Percentiles rank a stretch among this genome's conserved stretches.
phyloP scores from a whole-genome alignment of 2,113 vertebrate genomes.

The Copsychus sechellarum region DNA sequence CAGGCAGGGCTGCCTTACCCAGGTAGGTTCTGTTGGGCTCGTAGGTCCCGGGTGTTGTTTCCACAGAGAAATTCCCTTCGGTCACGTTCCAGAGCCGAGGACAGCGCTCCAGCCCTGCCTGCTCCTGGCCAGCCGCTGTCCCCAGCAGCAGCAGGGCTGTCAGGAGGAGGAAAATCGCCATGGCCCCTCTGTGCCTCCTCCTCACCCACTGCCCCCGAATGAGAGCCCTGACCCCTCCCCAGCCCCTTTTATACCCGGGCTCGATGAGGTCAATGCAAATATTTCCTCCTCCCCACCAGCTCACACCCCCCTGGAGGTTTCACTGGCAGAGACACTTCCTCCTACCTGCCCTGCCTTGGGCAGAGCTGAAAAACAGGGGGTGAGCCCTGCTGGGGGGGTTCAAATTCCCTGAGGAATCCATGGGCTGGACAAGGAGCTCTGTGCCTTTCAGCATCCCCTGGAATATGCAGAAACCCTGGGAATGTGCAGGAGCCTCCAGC shows the following conservation, averaged over 20 bases:
- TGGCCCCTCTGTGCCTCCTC: background rate
- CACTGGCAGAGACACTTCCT: background rate
- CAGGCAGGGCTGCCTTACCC: constrained; percentile 44
- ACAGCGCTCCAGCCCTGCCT: rapidly evolving
- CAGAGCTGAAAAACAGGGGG: background rate
- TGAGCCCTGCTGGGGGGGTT: background rate
- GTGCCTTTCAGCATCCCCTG: background rate
- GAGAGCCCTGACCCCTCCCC: background rate
- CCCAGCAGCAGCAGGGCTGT: constrained; percentile 3
- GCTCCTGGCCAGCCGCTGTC: background rate
- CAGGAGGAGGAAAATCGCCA: background rate
- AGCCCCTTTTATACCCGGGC: background rate
- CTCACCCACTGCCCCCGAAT: background rate
- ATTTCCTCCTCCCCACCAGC: background rate
- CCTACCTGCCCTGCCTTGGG: background rate
- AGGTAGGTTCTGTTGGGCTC: background rate
- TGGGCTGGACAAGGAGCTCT: background rate
- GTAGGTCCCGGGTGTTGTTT: rapidly evolving
- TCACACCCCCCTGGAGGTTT: constrained; percentile 50
- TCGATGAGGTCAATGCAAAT: constrained; percentile 28
- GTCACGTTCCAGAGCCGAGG: rapidly evolving
- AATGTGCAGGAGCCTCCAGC: background rate
- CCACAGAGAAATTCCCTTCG: background rate
- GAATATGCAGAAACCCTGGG: background rate
- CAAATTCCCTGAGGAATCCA: background rate